phyloP scores from a whole-genome alignment of 2,113 vertebrate species.

The Dunckerocampus dactyliophorus region DNA sequence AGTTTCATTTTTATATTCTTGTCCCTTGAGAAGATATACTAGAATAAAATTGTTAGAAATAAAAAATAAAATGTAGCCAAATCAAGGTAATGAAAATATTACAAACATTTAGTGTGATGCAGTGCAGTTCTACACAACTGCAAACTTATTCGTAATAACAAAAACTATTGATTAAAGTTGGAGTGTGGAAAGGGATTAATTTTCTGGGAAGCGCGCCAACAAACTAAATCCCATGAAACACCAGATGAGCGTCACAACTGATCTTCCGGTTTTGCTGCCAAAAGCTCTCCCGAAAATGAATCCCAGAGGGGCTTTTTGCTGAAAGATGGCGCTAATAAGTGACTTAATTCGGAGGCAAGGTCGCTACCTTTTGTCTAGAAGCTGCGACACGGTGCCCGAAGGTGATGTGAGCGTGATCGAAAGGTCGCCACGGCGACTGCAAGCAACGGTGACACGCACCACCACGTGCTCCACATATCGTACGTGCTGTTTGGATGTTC shows the following conservation, averaged over 20 bases:
- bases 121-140: too few relatives aligned
- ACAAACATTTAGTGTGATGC: too few relatives aligned
- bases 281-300: slow-evolving; percentile 13
- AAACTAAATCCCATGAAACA: slow-evolving; percentile 15
- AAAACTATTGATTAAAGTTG: too few relatives aligned
- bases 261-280: slow-evolving; percentile 6
- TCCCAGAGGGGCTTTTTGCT: neutral
- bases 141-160: too few relatives aligned
- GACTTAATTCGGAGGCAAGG: neutral
- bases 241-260: slow-evolving; percentile 5
- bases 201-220: slow-evolving; percentile 2
- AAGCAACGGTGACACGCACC: slow-evolving; percentile 82
- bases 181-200: neutral
- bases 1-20: too few relatives aligned
- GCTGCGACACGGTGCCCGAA: slow-evolving; percentile 88
- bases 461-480: slow-evolving; percentile 89
- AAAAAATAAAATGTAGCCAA: too few relatives aligned
- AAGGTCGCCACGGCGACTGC: slow-evolving; percentile 87
- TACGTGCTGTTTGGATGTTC: slow-evolving; percentile 77
- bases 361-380: slow-evolving; percentile 89
- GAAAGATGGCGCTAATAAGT: slow-evolving; percentile 1
- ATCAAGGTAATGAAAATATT: too few relatives aligned
- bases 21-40: too few relatives aligned
- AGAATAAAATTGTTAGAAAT: too few relatives aligned
- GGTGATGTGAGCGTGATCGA: slow-evolving; percentile 90